These are phyloP conservation scores for Bothrops alternatus DNA, from an alignment of 2,797 vertebrate species.

Conservation along the genomic window DNA sequence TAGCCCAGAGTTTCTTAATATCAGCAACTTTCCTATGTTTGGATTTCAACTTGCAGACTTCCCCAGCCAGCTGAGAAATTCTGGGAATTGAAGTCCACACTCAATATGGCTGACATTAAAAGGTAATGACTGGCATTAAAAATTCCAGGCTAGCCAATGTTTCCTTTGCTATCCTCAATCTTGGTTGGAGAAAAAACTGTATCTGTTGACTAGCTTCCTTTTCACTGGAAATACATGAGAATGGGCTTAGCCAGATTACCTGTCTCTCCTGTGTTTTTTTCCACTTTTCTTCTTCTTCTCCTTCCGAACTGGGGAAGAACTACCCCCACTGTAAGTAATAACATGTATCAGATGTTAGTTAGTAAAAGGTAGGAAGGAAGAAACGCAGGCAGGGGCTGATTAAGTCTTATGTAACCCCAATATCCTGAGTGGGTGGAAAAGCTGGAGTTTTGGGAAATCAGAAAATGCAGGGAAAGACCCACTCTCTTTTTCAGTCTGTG, in stretches of 20 bases:
- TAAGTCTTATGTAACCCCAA: not conserved
- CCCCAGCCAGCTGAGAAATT: not conserved
- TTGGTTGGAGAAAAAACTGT: not conserved
- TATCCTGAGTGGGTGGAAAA: not conserved
- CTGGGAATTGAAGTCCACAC: not conserved
- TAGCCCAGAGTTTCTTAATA: not conserved
- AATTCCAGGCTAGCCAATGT: not conserved
- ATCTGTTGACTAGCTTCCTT: not conserved
- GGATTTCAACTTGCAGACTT: not conserved
- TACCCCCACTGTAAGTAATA: constrained; percentile 78
- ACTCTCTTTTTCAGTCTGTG: not conserved
- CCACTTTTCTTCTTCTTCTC: constrained; percentile 92
- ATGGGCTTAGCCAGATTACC: constrained; percentile 68
- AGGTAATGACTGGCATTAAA: not conserved
- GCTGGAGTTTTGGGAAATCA: not conserved
- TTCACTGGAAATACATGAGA: not conserved
- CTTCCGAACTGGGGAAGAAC: constrained; percentile 87
- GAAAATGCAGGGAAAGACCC: not conserved
- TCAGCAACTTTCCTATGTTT: not conserved
- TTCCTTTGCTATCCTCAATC: not conserved
- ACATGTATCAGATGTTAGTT: not conserved
- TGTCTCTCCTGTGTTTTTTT: constrained; percentile 95
- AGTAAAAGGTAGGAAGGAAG: not conserved
- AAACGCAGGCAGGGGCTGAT: not conserved
- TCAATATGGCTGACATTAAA: not conserved